phyloP scores from a whole-genome alignment of 2,797 vertebrate species.

The Acanthiza pusilla region DNA sequence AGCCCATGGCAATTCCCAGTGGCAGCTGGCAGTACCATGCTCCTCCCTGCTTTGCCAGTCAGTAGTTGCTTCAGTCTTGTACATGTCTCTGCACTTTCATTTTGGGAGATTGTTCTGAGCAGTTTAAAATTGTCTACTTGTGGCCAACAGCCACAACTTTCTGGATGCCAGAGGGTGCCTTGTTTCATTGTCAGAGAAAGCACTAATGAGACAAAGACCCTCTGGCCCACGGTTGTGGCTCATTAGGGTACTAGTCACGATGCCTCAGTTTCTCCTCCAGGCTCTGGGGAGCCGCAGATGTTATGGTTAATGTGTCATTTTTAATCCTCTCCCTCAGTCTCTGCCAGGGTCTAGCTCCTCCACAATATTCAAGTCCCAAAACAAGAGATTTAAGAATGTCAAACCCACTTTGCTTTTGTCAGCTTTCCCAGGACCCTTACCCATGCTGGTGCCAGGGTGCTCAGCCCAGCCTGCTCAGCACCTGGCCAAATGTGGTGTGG shows the following conservation, averaged over 20 bases:
- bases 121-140: neutral
- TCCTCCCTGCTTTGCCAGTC: neutral
- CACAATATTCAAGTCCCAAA: neutral
- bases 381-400: neutral
- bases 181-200: neutral
- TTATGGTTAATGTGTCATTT: neutral
- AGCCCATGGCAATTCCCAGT: neutral
- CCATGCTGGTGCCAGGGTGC: fast-evolving
- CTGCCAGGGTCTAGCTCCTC: neutral
- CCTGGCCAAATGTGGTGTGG: fast-evolving
- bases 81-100: neutral
- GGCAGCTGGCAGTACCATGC: neutral
- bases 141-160: neutral
- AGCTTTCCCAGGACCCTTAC: neutral
- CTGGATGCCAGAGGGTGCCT: neutral
- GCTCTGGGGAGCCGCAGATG: neutral
- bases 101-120: neutral
- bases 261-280: neutral
- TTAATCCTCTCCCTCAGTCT: neutral
- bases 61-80: neutral
- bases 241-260: neutral
- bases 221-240: neutral
- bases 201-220: neutral
- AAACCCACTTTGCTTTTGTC: neutral
- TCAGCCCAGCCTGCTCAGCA: neutral